A percentile compares a stretch with the other conserved stretches of the same genome.
These are phyloP conservation scores for Calidris pygmaea DNA, from an alignment of 2,113 vertebrate species.

Conservation along the genomic window DNA sequence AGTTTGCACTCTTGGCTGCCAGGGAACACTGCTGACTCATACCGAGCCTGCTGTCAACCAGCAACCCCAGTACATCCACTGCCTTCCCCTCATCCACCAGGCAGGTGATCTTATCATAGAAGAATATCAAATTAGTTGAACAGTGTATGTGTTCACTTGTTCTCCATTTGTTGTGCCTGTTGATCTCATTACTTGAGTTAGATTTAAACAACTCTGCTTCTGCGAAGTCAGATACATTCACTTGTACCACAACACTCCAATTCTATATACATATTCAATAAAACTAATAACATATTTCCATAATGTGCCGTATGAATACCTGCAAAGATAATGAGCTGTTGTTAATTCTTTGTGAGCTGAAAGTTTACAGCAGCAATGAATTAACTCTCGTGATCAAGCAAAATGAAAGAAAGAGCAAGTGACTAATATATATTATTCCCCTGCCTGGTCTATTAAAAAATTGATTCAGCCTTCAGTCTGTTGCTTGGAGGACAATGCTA, in stretches of 20 bases:
- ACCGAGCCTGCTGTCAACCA: not conserved
- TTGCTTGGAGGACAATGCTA: not conserved
- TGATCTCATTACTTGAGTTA: not conserved
- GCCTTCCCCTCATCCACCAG: not conserved
- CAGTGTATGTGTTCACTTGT: not conserved
- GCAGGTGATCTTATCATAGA: not conserved
- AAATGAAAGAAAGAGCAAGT: not conserved
- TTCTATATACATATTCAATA: not conserved
- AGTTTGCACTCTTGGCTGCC: not conserved
- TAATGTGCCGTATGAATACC: not conserved
- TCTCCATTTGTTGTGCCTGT: not conserved
- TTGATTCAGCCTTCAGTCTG: not conserved
- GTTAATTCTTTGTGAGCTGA: not conserved
- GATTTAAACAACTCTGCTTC: not conserved
- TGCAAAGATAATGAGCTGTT: not conserved
- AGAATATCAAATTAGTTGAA: not conserved
- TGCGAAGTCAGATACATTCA: not conserved
- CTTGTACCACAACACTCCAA: not conserved
- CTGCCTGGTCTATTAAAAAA: not conserved
- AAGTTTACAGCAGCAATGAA: not conserved
- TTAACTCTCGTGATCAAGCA: not conserved
- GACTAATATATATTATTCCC: not conserved
- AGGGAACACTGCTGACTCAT: not conserved
- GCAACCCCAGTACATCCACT: not conserved
- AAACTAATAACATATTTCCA: not conserved